Evolutionary conservation across 2,797 vertebrate genomes (phyloP), one percentile per base, ranked within the genome.

Genomic region (Menidia menidia): DNA sequence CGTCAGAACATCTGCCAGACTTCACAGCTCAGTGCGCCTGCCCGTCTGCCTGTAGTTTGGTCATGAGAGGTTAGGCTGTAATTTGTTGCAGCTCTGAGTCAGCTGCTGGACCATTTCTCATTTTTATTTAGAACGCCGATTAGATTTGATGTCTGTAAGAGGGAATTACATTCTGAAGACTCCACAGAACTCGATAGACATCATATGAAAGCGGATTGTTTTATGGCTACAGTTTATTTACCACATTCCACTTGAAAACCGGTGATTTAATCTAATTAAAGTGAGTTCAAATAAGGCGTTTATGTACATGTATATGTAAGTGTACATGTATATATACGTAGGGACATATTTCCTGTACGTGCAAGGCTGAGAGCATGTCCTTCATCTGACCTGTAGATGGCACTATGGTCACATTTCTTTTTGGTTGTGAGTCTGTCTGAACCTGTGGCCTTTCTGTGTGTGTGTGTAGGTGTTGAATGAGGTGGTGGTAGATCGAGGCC

Each of bases 401-500:
- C 75, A 57, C 62, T 71, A 19, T 6, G 57, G 44, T 45, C 15
- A 56, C 47, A 56, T 39, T 2, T 42, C 52, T 41, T 52, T 52
- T 53, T 13, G 2, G 25, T n/a, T 13, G 12, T 44, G 7, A 6
- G 18, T 0, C 6, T 32, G 39, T 18, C 51, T 12, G 51, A 10
- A 47, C 25, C 3, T 77, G 2, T 79, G 14, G 2, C 16, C 12
- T 15, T 3, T 25, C n/a, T n/a, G 25, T 25, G 25, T 75, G 42
- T 74, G 5, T 69, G 1, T 60, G 4, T 78, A 95, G 95, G 95
- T 95, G 66, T 60, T 95, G 62, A 95, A 95, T 75, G 95, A 95
- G 78, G 94, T 95, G 71, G 95, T 95, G 52, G 94, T 95, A 67
- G 95, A 95, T 82, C 81, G 95, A 77, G 95, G 95, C 1, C 94